Base-by-base conservation (phyloP, 2,888 invertebrate species). In the Megaustenia siamemsis region DNA sequence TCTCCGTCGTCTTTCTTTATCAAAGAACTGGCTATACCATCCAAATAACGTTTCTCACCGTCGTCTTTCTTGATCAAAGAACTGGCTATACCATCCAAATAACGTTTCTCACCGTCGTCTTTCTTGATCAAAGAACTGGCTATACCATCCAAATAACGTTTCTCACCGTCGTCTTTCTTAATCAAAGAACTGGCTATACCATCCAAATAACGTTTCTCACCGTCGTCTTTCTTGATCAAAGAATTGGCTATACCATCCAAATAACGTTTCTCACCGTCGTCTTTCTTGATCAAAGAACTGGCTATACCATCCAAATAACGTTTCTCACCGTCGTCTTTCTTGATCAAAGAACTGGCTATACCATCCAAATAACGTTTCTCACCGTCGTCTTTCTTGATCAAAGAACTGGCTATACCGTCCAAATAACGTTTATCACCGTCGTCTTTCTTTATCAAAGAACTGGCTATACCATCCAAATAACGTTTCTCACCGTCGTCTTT, bases 161-260 rank as follows among this genome's bases (percentile, higher is more conserved):
- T 43, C 4, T 43, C 43, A 8, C n/a, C n/a, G 15, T 43, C 43
- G 1, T 71, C 43, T n/a, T 43, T 71, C 24, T 69, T 66, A 0
- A 69, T 69, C 12, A 69, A 24, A 2, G 69, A 69, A 69, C 69
- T 69, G 1, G 69, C 69, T 24, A 69, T 69, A 24, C 69, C 69
- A 6, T 69, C 69, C 10, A 69, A 69, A 21, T 69, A 69, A 1
- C 69, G 69, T 69, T n/a, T 69, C 24, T 69, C 40, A 1, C 38
- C 40, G 8, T 69, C 69, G 28, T 69, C 69, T 28, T 69, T 69
- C 28, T 69, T 69, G n/a, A 69, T 69, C 0, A 69, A 24, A 1
- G 69, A 69, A 69, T 40, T 69, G 5, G 69, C 69, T 40, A 69
- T 69, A 28, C 69, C 69, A 12, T 69, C 69, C 10, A 69, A 69